Percentiles rank a stretch among this genome's conserved stretches.
Evolutionary conservation across 1,140 invertebrate species (phyloP).

Genomic region (Cydia pomonella): DNA sequence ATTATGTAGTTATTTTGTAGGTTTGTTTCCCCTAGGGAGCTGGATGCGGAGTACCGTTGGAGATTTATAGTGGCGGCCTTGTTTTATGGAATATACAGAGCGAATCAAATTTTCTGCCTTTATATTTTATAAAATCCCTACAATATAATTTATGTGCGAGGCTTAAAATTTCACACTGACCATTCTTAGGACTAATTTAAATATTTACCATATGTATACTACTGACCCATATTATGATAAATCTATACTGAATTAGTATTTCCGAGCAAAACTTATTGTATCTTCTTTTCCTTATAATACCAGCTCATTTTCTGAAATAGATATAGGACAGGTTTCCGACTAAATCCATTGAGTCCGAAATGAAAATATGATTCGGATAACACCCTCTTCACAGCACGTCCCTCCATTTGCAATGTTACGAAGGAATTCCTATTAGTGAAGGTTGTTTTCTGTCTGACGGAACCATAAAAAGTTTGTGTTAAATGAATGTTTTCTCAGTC

Average conservation of each 20-base stretch:
- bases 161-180: not conserved
- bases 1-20: conserved; percentile 32
- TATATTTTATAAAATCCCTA: not conserved
- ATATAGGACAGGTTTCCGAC: conserved; percentile 50
- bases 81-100: not conserved
- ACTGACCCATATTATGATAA: not conserved
- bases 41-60: not conserved
- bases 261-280: not conserved
- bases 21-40: conserved; percentile 14
- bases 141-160: not conserved
- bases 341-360: conserved; percentile 65
- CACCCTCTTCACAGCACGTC: conserved; percentile 64
- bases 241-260: not conserved
- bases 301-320: conserved; percentile 28
- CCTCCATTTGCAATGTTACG: conserved; percentile 75
- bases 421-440: conserved; percentile 75
- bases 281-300: not conserved
- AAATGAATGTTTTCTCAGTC: conserved; percentile 70
- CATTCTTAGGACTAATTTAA: too few species aligned
- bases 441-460: conserved; percentile 67
- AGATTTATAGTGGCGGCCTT: conserved; percentile 21
- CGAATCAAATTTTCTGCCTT: conserved; percentile 1
- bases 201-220: not conserved
- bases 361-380: conserved; percentile 65
- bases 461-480: conserved; percentile 73